Evolutionary conservation across 2,888 invertebrate genomes (phyloP).

Genomic region (Thereva unica): DNA sequence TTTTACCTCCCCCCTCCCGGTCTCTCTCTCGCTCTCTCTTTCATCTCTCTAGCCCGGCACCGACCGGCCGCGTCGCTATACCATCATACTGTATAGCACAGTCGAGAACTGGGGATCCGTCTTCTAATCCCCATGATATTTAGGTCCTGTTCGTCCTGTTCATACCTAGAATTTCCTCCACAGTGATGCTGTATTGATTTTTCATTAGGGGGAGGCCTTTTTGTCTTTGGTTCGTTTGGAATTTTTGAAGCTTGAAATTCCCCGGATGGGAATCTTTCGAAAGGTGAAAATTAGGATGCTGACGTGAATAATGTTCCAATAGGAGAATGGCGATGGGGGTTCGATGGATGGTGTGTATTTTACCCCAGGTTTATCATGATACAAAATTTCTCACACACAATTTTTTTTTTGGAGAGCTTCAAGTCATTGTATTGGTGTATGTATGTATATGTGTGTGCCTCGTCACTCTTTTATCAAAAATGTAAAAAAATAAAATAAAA

Average conservation of each 20-base stretch:
- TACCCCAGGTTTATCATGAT: no score
- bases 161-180: constrained; percentile 16
- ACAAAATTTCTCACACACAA: no score
- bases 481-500: no score
- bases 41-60: constrained; percentile 1
- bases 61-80: no score
- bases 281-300: constrained; percentile 36
- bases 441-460: no score
- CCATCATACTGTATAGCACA: no score
- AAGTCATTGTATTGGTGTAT: no score
- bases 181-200: constrained; percentile 28
- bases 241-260: constrained; percentile 36
- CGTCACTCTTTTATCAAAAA: no score
- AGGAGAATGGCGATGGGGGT: constrained; percentile 3
- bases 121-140: constrained; percentile 24
- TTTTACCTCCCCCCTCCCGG: constrained; percentile 23
- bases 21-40: constrained; percentile 10
- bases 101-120: constrained; percentile 12
- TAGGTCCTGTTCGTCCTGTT: background rate
- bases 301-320: constrained; percentile 14
- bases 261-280: constrained; percentile 23
- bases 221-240: constrained; percentile 33
- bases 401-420: no score
- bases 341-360: background rate
- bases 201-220: constrained; percentile 29